A percentile compares a stretch with the other conserved stretches of the same genome.
phyloP scores from a whole-genome alignment of 2,113 vertebrate genomes.

The Thermophis baileyi region DNA sequence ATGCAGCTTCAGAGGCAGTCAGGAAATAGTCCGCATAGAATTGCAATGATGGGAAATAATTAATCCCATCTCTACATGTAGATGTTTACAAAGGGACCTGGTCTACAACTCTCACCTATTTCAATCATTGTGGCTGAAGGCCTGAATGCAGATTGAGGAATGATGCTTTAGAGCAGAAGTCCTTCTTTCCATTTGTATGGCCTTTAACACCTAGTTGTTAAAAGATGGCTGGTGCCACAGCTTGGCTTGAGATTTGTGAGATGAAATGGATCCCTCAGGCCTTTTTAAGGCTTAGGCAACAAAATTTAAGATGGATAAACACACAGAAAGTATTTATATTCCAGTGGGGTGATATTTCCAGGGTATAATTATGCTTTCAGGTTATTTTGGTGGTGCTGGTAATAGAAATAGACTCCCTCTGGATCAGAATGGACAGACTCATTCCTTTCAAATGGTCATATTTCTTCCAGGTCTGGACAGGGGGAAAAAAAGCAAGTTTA shows the following conservation, averaged over 20 bases:
- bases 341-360: background rate
- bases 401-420: background rate
- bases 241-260: background rate
- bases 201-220: background rate
- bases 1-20: background rate
- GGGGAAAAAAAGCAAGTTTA: background rate
- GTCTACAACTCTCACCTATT: background rate
- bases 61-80: background rate
- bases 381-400: rapidly evolving
- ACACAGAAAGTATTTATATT: background rate
- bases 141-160: background rate
- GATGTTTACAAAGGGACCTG: background rate
- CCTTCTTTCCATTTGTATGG: background rate
- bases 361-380: background rate
- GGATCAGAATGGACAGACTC: rapidly evolving
- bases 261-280: background rate
- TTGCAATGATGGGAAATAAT: background rate
- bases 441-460: background rate
- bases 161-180: background rate
- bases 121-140: background rate
- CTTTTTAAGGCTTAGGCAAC: background rate
- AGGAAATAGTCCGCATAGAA: background rate
- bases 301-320: background rate
- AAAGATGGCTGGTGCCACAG: background rate
- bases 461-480: background rate